Evolutionary conservation across 2,113 vertebrate genomes (phyloP).

Genomic region (Puntigrus tetrazona): DNA sequence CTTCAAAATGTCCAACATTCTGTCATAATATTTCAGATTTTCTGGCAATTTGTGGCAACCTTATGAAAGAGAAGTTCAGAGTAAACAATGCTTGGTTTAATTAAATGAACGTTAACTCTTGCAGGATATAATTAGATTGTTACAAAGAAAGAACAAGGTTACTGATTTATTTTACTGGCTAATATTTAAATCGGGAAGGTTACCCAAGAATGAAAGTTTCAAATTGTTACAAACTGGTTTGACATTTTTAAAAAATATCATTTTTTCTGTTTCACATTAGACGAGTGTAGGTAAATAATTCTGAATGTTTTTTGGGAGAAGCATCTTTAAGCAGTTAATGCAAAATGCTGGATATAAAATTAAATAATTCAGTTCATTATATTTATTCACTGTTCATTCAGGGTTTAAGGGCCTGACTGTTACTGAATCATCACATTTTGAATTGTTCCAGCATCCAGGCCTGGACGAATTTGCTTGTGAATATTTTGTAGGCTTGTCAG

Average conservation of each 20-base stretch:
- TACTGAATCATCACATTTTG: neutral
- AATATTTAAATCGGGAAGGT: neutral
- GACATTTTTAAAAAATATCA: neutral
- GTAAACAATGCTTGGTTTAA: neutral
- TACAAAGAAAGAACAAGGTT: neutral
- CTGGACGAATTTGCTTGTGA: neutral
- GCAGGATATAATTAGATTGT: neutral
- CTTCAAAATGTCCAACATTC: neutral
- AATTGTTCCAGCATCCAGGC: neutral
- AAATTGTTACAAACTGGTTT: neutral
- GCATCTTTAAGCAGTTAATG: neutral
- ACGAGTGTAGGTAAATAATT: neutral
- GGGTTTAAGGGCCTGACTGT: neutral
- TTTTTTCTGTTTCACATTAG: neutral
- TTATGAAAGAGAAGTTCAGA: neutral
- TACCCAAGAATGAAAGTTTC: neutral
- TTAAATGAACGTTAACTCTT: neutral
- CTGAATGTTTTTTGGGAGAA: neutral
- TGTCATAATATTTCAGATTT: neutral
- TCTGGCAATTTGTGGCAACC: neutral
- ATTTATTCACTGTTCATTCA: neutral
- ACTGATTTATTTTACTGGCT: neutral
- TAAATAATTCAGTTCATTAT: neutral
- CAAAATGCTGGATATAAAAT: neutral
- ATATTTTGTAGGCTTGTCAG: conserved; percentile 9